These are phyloP conservation scores for Stenodera caucasica DNA, from an alignment of 2,888 invertebrate genomes.

Conservation along the genomic window DNA sequence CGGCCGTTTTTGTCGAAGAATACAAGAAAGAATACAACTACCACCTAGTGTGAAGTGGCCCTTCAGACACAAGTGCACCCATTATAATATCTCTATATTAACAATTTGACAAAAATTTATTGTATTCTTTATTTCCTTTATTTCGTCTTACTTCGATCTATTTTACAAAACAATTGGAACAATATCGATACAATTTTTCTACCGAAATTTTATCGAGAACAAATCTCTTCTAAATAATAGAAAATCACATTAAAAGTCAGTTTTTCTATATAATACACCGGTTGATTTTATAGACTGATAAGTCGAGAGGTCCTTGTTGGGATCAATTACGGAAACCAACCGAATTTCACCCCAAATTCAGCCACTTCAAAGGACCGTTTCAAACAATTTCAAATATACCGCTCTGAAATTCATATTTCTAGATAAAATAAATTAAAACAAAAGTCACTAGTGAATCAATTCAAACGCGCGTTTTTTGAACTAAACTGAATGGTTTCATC, in stretches of 20 bases:
- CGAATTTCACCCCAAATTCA: background rate
- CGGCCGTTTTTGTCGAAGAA: conserved; percentile 34
- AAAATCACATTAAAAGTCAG: background rate
- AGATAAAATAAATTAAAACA: too few species aligned
- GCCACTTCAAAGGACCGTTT: background rate
- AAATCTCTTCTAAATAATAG: background rate
- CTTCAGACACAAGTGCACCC: conserved; percentile 38
- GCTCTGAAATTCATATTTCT: too few species aligned
- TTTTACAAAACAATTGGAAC: background rate
- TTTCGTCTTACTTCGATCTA: background rate
- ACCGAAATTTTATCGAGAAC: background rate
- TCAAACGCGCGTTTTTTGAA: too few species aligned
- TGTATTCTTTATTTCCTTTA: conserved; percentile 34
- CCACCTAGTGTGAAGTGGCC: conserved; percentile 35
- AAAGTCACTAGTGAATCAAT: too few species aligned
- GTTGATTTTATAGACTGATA: background rate
- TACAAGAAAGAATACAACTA: conserved; percentile 29
- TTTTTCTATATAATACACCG: background rate
- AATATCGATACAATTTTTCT: background rate
- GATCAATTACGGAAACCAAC: background rate
- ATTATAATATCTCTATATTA: conserved; percentile 42
- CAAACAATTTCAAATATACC: too few species aligned
- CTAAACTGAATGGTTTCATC: too few species aligned
- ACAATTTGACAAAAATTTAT: conserved; percentile 45
- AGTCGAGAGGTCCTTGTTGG: background rate